phyloP scores from a whole-genome alignment of 2,888 invertebrate species.

The Ormyrus labotus region DNA sequence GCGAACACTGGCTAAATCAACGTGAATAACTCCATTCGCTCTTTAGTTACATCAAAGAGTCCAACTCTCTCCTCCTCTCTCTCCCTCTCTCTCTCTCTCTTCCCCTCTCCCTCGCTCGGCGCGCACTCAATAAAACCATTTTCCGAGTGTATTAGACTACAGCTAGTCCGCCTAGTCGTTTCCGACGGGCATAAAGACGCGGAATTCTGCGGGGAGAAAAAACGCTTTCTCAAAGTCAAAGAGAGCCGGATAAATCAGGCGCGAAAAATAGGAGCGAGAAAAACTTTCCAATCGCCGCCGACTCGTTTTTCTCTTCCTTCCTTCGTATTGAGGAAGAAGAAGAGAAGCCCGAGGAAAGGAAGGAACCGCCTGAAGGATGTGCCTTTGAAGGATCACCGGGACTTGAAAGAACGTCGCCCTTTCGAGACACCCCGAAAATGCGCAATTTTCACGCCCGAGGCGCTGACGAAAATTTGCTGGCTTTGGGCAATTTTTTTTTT shows the following conservation, averaged over 20 bases:
- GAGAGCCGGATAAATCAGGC: not conserved
- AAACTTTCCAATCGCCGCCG: not conserved
- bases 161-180: not conserved
- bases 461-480: too few relatives aligned
- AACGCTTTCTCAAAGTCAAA: constrained; percentile 41
- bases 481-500: too few relatives aligned
- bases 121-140: too few relatives aligned
- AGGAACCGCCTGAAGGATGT: not conserved
- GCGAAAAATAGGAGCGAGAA: constrained; percentile 12
- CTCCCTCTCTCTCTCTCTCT: too few relatives aligned
- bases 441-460: constrained; percentile 16
- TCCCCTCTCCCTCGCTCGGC: too few relatives aligned
- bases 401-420: not conserved
- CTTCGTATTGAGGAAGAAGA: not conserved
- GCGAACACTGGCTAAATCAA: too few relatives aligned
- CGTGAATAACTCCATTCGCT: too few relatives aligned
- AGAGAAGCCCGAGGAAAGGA: not conserved
- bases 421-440: constrained; percentile 8
- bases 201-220: constrained; percentile 3
- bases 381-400: not conserved
- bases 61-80: too few relatives aligned
- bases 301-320: too few relatives aligned
- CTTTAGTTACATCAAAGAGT: too few relatives aligned
- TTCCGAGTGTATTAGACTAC: too few relatives aligned
- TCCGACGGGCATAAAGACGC: too few relatives aligned